phyloP scores from a whole-genome alignment of 2,888 invertebrate species.

The Exocentrus adspersus region DNA sequence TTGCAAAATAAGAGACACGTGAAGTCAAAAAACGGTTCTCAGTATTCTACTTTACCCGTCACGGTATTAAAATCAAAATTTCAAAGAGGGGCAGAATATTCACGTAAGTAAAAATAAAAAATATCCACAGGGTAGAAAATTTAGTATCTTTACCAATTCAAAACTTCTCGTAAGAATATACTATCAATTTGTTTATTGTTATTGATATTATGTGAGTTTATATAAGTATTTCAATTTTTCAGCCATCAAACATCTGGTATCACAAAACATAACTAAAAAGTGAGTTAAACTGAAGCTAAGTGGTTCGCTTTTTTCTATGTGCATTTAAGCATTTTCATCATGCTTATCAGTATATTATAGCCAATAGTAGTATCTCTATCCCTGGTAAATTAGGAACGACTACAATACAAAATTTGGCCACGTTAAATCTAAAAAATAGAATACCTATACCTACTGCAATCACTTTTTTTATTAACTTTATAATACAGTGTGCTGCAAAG shows the following conservation, averaged over 20 bases:
- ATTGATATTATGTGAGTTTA: no score
- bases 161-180: slow-evolving; percentile 2
- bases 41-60: slow-evolving; percentile 20
- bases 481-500: no score
- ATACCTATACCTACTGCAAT: no score
- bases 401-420: no score
- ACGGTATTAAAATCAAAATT: slow-evolving; percentile 4
- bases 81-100: not conserved
- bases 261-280: slow-evolving; percentile 29
- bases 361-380: no score
- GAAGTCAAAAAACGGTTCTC: not conserved
- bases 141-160: not conserved
- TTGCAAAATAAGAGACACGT: slow-evolving; percentile 6
- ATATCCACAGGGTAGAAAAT: no score
- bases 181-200: not conserved
- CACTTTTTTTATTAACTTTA: no score
- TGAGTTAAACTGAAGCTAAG: slow-evolving; percentile 29
- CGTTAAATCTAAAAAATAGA: no score
- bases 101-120: not conserved
- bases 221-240: slow-evolving; percentile 33
- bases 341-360: no score
- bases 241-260: slow-evolving; percentile 34
- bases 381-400: no score
- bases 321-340: not conserved
- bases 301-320: slow-evolving; percentile 24